Percentiles rank a stretch among this genome's conserved stretches.
Conservation (phyloP, 92 coral and sea anemone genomes). For the Porites divaricata region DNA sequence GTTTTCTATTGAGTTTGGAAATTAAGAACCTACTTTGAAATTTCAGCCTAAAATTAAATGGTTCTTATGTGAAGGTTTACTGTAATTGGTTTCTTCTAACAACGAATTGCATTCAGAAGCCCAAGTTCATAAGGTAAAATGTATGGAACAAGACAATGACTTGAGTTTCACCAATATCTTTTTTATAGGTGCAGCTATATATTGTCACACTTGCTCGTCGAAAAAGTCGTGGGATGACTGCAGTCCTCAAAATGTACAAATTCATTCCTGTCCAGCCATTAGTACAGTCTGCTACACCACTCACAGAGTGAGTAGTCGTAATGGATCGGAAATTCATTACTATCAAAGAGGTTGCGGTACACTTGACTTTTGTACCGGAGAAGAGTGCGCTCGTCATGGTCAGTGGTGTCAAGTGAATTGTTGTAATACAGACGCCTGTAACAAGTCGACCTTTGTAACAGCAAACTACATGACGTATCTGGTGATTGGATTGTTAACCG, state of each 20-base stretch:
- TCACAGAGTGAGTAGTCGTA: background rate
- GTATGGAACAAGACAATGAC: background rate
- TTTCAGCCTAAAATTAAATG: no score
- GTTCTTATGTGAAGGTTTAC: no score
- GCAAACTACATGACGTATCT: background rate
- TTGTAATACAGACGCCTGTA: constrained; percentile 19
- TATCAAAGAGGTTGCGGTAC: background rate
- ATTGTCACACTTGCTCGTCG: background rate
- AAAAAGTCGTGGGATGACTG: constrained; percentile 21
- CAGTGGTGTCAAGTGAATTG: background rate
- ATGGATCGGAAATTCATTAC: constrained; percentile 2
- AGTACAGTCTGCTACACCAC: background rate
- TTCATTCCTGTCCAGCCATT: background rate
- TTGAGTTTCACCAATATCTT: background rate
- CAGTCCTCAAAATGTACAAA: no score
- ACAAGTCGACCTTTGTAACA: background rate
- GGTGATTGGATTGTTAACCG: background rate
- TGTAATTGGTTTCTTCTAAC: no score
- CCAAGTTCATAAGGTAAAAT: background rate
- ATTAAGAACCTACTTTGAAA: no score
- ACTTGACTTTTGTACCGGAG: background rate
- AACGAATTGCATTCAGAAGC: background rate
- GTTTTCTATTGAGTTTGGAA: no score
- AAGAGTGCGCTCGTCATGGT: background rate
- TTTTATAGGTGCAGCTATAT: constrained; percentile 7